Evolutionary conservation across 1,140 invertebrate species (phyloP).

Genomic region (Drosophila nikananu): DNA sequence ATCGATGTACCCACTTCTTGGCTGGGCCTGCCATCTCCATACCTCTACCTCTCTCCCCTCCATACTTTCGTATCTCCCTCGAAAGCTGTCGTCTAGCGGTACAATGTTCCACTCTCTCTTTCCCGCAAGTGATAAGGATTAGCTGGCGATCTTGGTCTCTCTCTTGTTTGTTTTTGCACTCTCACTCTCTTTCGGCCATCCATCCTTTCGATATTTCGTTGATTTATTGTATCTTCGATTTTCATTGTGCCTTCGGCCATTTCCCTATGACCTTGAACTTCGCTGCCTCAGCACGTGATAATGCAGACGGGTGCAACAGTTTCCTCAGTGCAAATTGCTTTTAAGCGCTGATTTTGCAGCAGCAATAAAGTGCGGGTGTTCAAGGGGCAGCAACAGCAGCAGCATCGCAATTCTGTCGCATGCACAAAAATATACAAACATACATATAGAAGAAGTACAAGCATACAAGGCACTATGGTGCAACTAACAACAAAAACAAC

Average conservation of each 20-base stretch:
- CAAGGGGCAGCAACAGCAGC: slow-evolving; percentile 7
- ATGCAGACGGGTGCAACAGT: slow-evolving; percentile 44
- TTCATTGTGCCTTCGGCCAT: slow-evolving; percentile 22
- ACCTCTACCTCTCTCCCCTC: neutral
- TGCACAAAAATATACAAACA: slow-evolving; percentile 9
- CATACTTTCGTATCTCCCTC: neutral
- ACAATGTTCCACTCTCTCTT: slow-evolving; percentile 19
- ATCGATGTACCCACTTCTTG: slow-evolving; percentile 46
- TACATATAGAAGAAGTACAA: slow-evolving; percentile 15
- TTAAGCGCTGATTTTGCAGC: slow-evolving; percentile 39
- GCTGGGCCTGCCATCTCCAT: slow-evolving; percentile 15
- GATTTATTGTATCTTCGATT: slow-evolving; percentile 14
- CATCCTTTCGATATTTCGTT: slow-evolving; percentile 25
- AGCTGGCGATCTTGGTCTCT: slow-evolving; percentile 20
- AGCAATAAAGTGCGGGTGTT: slow-evolving; percentile 28
- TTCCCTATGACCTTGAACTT: slow-evolving; percentile 75
- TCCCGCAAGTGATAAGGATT: slow-evolving; percentile 24
- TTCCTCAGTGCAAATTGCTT: slow-evolving; percentile 40
- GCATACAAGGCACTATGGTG: slow-evolving; percentile 42
- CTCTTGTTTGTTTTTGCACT: neutral
- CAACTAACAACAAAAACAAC: slow-evolving; percentile 58
- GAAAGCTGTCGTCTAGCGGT: slow-evolving; percentile 15
- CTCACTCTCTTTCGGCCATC: slow-evolving; percentile 1
- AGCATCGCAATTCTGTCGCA: slow-evolving; percentile 48
- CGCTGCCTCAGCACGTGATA: slow-evolving; percentile 45